These are phyloP conservation scores for Odontamblyopus lacepedii DNA, from an alignment of 2,797 vertebrate genomes.

Conservation along the genomic window DNA sequence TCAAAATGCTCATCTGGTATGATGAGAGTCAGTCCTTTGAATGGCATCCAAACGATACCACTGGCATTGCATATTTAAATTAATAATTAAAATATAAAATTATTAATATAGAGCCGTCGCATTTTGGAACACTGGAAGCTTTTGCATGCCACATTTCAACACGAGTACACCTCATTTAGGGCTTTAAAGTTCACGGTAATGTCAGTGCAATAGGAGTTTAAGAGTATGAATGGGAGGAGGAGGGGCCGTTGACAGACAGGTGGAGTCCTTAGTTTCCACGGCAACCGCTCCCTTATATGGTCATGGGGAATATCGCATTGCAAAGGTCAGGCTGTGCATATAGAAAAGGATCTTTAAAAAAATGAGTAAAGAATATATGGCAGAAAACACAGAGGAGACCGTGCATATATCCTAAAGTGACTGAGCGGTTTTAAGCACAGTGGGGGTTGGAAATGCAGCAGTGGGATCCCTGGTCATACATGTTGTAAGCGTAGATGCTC, in stretches of 20 bases:
- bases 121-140: not conserved
- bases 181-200: constrained; percentile 18
- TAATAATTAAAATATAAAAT: too few species aligned
- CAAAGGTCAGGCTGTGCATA: constrained; percentile 80
- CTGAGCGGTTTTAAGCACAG: constrained; percentile 47
- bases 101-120: too few species aligned
- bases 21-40: too few species aligned
- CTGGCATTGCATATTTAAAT: too few species aligned
- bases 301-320: constrained; percentile 76
- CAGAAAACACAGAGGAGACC: constrained; percentile 5
- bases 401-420: constrained; percentile 45
- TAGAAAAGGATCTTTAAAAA: constrained; percentile 39
- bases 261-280: constrained; percentile 88
- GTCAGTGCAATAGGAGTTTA: constrained; percentile 13
- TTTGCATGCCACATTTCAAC: not conserved
- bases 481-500: constrained; percentile 43
- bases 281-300: constrained; percentile 81
- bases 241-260: constrained; percentile 75
- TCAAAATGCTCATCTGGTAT: not conserved
- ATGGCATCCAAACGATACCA: too few species aligned
- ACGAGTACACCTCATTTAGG: not conserved
- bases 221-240: constrained; percentile 13
- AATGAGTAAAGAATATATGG: constrained; percentile 22
- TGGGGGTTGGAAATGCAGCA: constrained; percentile 25
- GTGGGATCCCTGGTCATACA: constrained; percentile 54